Base-by-base conservation (phyloP, 2,888 invertebrate genomes). In the Dorcus parallelipipedus region DNA sequence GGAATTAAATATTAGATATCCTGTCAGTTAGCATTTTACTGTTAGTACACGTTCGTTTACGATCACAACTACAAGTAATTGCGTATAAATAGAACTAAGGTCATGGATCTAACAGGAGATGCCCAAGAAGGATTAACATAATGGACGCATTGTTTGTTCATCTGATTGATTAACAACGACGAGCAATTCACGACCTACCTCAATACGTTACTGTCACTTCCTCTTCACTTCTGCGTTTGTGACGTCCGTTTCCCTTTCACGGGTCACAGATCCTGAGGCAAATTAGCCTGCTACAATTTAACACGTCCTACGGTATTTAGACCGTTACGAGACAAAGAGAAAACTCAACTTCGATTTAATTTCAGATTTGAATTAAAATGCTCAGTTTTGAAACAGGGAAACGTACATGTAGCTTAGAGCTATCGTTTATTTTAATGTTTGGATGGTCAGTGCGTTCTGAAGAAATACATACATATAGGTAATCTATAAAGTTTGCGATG, bases 111-210 rank as follows among this genome's bases (percentile, higher is more conserved):
- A 57, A 54, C 54, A 49, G 65, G 65, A 65, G 61, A 65, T 65
- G 50, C 64, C 60, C 65, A 58, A 56, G 59, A 59, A 54, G 57
- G 62, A 45, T 43, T 45, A 48, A 41, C 17, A 52, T 67, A 67
- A 65, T 67, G 60, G 62, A 54, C 58, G 54, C 56, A 65, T 67
- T 67, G 67, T 67, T 64, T 60, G 54, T 56, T 51, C 58, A 60
- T 59, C 61, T 58, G 60, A 63, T 63, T 63, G 59, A 61, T 54
- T 59, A 58, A 57, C 57, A 47, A 54, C 53, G 49, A 54, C 53
- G 49, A 48, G 47, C 58, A 60, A 65, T 65, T 57, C 61, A 56
- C 60, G 64, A 64, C 64, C 64, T 64, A 58, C 58, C 64, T 62
- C 58, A 57, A 62, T 56, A 56, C 38, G 33, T 56, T 51, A 56